phyloP scores from a whole-genome alignment of 2,113 vertebrate species.

The Bos taurus region DNA sequence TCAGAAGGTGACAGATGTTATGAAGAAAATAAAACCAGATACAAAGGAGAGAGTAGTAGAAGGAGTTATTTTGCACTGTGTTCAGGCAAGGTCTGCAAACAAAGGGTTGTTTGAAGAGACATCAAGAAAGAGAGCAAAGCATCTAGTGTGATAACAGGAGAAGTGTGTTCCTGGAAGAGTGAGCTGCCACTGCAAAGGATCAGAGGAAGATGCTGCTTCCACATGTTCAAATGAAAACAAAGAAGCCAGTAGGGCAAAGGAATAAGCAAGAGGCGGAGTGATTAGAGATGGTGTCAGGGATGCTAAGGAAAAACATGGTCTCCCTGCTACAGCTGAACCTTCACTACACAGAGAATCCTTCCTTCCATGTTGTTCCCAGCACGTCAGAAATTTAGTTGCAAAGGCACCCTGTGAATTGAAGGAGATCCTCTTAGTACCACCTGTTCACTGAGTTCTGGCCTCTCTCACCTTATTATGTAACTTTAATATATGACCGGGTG shows the following conservation, averaged over 20 bases:
- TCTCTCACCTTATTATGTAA: not conserved
- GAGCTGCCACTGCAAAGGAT: not conserved
- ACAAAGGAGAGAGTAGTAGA: not conserved
- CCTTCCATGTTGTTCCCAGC: not conserved
- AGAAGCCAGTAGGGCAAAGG: not conserved
- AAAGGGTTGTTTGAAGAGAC: not conserved
- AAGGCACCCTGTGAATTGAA: not conserved
- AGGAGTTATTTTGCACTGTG: not conserved
- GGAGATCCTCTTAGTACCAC: not conserved
- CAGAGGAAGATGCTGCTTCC: not conserved
- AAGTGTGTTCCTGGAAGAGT: not conserved
- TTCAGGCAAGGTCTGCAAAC: not conserved
- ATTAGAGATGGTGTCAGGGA: not conserved
- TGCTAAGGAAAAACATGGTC: not conserved
- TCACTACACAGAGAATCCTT: not conserved
- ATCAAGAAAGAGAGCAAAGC: not conserved
- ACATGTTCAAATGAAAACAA: not conserved
- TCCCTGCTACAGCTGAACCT: not conserved
- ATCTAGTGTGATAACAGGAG: not conserved
- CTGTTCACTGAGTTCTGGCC: not conserved
- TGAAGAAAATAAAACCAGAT: not conserved
- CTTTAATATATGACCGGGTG: not conserved
- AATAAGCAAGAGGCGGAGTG: rapidly evolving
- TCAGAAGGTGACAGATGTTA: not conserved
- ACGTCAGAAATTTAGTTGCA: not conserved